These are phyloP conservation scores for Rhinoderma darwinii DNA, from an alignment of 2,113 vertebrate species.

Conservation along the genomic window DNA sequence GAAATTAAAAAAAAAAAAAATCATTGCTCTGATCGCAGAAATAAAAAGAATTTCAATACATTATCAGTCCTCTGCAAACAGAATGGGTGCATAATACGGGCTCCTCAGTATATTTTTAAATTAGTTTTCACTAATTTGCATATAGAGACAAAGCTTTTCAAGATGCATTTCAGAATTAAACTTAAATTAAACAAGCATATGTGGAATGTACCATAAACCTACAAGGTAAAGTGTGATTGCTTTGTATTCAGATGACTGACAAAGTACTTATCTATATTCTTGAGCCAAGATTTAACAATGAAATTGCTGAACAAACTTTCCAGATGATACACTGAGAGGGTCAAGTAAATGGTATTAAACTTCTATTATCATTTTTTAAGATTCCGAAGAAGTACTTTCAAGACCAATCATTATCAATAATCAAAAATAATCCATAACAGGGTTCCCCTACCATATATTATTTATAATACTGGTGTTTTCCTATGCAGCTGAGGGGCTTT, in stretches of 20 bases:
- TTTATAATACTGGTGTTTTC: too few relatives aligned
- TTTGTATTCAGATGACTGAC: slow-evolving; percentile 56
- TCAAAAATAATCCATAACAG: too few relatives aligned
- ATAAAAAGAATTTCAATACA: rapidly evolving
- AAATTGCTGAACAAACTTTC: not conserved
- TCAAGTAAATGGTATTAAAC: not conserved
- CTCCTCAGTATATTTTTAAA: not conserved
- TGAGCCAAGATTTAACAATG: not conserved
- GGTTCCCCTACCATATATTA: too few relatives aligned
- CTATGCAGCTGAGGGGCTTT: too few relatives aligned
- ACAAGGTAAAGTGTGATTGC: not conserved
- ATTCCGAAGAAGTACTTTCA: not conserved
- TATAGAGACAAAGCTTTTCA: slow-evolving; percentile 11
- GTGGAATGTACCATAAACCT: slow-evolving; percentile 27
- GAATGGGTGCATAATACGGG: not conserved
- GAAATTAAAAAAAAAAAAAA: slow-evolving; percentile 17
- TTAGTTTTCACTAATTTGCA: not conserved
- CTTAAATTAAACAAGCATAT: slow-evolving; percentile 44
- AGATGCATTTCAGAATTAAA: slow-evolving; percentile 31
- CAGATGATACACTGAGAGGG: not conserved
- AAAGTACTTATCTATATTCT: not conserved
- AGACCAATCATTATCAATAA: not conserved
- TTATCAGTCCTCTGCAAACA: not conserved
- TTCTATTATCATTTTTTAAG: not conserved
- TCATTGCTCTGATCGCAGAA: not conserved